phyloP scores from a whole-genome alignment of 1,140 invertebrate genomes.

The Pinna nobilis region DNA sequence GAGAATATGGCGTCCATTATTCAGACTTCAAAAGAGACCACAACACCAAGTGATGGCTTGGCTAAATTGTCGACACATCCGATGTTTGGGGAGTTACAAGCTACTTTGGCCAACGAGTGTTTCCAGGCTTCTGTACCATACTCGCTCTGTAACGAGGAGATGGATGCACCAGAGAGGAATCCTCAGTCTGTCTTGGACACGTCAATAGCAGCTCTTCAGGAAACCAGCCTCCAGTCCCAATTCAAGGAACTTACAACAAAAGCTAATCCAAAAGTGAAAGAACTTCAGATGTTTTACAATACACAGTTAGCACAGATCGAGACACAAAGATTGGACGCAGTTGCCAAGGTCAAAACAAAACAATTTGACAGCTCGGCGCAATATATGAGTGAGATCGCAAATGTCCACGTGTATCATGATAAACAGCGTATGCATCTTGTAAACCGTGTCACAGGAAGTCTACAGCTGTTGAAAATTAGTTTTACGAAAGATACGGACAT shows the following conservation, averaged over 20 bases:
- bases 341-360: constrained; percentile 46
- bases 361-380: constrained; percentile 27
- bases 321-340: constrained; percentile 47
- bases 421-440: constrained; percentile 56
- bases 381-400: constrained; percentile 43
- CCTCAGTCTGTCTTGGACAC: constrained; percentile 25
- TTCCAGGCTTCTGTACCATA: constrained; percentile 41
- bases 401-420: constrained; percentile 50
- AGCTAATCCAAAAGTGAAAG: constrained; percentile 47
- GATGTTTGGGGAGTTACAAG: constrained; percentile 54
- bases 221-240: constrained; percentile 56
- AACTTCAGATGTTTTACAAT: constrained; percentile 56
- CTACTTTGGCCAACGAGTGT: constrained; percentile 48
- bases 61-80: constrained; percentile 48
- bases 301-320: constrained; percentile 53
- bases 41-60: constrained; percentile 28
- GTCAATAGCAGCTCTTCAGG: constrained; percentile 52
- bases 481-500: constrained; percentile 19
- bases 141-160: constrained; percentile 27
- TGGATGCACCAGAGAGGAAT: neutral
- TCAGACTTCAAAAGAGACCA: constrained; percentile 12
- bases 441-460: constrained; percentile 52
- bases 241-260: constrained; percentile 46
- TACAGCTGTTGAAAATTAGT: constrained; percentile 53
- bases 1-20: constrained; percentile 42